Evolutionary conservation across 2,113 vertebrate genomes (phyloP), one percentile per base, ranked within the genome.

Genomic region (Andinoacara biseriatus): DNA sequence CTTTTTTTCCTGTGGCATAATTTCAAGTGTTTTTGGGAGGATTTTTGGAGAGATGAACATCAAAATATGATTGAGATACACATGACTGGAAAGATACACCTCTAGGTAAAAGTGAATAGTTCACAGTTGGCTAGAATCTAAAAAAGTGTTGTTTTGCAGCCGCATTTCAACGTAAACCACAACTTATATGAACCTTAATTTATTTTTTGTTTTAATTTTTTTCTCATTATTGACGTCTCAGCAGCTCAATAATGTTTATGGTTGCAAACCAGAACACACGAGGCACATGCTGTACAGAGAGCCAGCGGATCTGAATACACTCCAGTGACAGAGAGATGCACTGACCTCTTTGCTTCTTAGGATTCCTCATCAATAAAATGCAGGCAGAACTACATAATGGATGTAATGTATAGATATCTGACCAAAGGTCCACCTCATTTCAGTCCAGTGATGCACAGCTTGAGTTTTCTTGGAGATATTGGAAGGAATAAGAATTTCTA

Each of bases 1-100:
- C 17, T 62, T 75, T 10, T 43, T 76, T 46, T 35, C 40, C 10
- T 33, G 65, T 61, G 46, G 33, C 65, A 61, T 81, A 11, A 72
- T 83, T 74, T 75, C 20, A 65, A 80, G 49, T 84, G 62, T 78
- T 78, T 1, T 57, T 63, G 69, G 20, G 59, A 74, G 78, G 26
- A n/a, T 49, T 67, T 75, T 52, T 7, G 31, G 33, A 57, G 60
- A 33, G 61, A 82, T 87, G 33, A 65, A 84, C 78, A 87, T 82
- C 29, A 58, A 43, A 74, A 82, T 62, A 46, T 65, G 40, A 74
- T 29, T 54, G 49, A 52, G 43, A 35, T 5, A 26, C 60, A 57
- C 52, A 40, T 46, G 69, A 31, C 15, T 46, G 80, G 24, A 76
- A 54, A 74, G 61, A 85, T 74, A 49, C 69, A 80, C 72, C 22